Evolutionary conservation across 2,797 vertebrate species (phyloP), one percentile per base, ranked within the genome.

Genomic region (Rhinatrema bivittatum): DNA sequence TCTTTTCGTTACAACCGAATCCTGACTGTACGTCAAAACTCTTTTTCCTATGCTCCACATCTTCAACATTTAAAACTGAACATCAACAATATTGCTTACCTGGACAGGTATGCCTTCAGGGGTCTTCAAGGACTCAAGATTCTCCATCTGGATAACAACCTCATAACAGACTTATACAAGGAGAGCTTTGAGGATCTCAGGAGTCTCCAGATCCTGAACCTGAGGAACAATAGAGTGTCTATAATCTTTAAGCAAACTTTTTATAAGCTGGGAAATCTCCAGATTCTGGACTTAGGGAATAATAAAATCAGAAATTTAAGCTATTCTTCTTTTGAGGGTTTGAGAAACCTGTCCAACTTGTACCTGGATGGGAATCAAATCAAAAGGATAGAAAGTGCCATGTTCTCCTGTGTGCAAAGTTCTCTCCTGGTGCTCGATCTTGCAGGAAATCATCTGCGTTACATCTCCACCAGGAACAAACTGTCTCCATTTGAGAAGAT

Each of bases 111-210:
- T 4, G 80, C 82, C 1, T 72, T 95, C 4, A 49, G 6, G 4
- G 58, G 81, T 6, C 69, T 94, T 4, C 37, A 1, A 37, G 32
- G 28, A 8, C 72, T 90, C 7, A 36, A 65, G 9, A 67, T 50
- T 4, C 76, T 94, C 19, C 82, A 80, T 10, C 50, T 93, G 24
- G 85, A 90, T 59, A 89, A 88, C 53, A 94, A 92, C 49, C 84
- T 89, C 26, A 68, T 94, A 26, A 87, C 82, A 0, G 80, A 89
- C 51, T 58, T 90, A 36, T 82, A 67, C 21, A 1, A 7, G 0
- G 37, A 43, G 7, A 82, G 60, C 42, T 94, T 94, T 68, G 10
- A 50, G 11, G 66, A 84, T 25, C 69, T 88, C 36, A 2, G 13
- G 10, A 78, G 40, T 3, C 68, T 94, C 29, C 13, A 53, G 51